Conservation (phyloP, 2,888 invertebrate genomes). For the Heliconius erato region DNA sequence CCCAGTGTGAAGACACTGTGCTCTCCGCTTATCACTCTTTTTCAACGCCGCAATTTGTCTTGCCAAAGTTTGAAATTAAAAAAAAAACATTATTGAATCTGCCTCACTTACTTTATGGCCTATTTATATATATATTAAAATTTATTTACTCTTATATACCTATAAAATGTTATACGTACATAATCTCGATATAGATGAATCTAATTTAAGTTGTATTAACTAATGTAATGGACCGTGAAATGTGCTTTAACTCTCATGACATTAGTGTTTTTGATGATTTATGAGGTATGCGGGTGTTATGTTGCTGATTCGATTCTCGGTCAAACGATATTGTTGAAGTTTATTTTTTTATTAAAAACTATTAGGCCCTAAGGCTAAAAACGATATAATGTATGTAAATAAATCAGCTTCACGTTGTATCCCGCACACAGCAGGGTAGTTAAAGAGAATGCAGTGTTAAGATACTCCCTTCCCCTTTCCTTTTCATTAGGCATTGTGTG, state of each 20-base stretch:
- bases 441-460: too few relatives aligned
- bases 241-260: slow-evolving; percentile 69
- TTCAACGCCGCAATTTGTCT: background rate
- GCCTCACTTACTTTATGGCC: background rate
- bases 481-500: too few relatives aligned
- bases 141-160: background rate
- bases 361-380: background rate
- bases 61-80: background rate
- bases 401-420: background rate
- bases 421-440: too few relatives aligned
- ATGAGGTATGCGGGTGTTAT: slow-evolving; percentile 54
- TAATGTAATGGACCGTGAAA: slow-evolving; percentile 71
- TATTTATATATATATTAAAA: background rate
- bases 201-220: slow-evolving; percentile 68
- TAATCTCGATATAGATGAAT: slow-evolving; percentile 15
- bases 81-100: too few relatives aligned
- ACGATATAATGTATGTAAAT: background rate
- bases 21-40: background rate
- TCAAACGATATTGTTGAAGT: background rate
- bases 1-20: background rate
- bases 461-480: too few relatives aligned
- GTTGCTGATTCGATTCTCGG: slow-evolving; percentile 59
- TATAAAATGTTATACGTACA: background rate
- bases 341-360: background rate
- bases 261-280: slow-evolving; percentile 72